These are phyloP conservation scores for Hydrotaea diabolus DNA, from an alignment of 2,888 invertebrate species.

Conservation along the genomic window DNA sequence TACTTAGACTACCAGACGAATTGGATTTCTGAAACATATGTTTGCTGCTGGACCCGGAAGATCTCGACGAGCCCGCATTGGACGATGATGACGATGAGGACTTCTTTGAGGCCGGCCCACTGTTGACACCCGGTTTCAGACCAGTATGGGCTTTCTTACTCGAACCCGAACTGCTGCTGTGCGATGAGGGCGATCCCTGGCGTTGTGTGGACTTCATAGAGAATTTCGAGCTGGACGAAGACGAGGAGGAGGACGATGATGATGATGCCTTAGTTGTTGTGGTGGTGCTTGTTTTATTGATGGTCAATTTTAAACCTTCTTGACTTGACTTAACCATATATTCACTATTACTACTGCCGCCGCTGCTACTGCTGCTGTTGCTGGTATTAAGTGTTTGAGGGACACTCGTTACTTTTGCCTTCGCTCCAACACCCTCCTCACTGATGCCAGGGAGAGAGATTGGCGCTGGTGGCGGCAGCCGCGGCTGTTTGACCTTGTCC, in stretches of 20 bases:
- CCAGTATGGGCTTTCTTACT: slow-evolving; percentile 87
- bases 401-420: slow-evolving; percentile 31
- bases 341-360: slow-evolving; percentile 81
- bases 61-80: slow-evolving; percentile 19
- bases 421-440: slow-evolving; percentile 50
- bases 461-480: slow-evolving; percentile 54
- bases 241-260: slow-evolving; percentile 29
- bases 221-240: slow-evolving; percentile 47
- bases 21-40: slow-evolving; percentile 80
- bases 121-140: slow-evolving; percentile 91
- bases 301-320: slow-evolving; percentile 94
- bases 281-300: slow-evolving; percentile 87
- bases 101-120: slow-evolving; percentile 91
- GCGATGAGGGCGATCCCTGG: slow-evolving; percentile 75
- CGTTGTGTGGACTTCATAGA: slow-evolving; percentile 81
- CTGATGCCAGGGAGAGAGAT: slow-evolving; percentile 68
- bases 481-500: slow-evolving; percentile 62
- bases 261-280: slow-evolving; percentile 40
- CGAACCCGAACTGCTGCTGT: slow-evolving; percentile 81
- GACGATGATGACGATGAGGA: slow-evolving; percentile 65
- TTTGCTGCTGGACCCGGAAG: slow-evolving; percentile 69
- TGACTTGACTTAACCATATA: slow-evolving; percentile 93
- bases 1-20: slow-evolving; percentile 78
- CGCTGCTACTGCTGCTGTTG: slow-evolving; percentile 58
- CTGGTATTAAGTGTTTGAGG: neutral